Evolutionary conservation across 1,140 invertebrate genomes (phyloP).

Genomic region (Sesamia nonagrioides): DNA sequence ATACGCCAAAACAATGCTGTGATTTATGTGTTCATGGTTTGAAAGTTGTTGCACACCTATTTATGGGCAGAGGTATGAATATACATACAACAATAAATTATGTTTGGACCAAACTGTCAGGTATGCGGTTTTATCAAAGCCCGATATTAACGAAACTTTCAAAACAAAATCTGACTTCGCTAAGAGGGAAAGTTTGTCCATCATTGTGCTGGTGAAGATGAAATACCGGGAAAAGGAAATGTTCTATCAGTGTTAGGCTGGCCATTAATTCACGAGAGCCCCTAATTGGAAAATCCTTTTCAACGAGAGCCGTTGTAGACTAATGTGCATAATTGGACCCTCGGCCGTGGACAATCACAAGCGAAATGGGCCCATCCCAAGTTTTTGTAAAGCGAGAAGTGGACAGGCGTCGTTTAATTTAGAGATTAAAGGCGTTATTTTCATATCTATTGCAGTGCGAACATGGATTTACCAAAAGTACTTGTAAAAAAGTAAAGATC

Average conservation of each 20-base stretch:
- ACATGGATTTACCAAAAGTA: background rate
- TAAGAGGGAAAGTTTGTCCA: background rate
- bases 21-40: conserved; percentile 62
- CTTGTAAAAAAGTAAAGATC: background rate
- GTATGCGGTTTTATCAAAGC: conserved; percentile 21
- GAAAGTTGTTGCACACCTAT: conserved; percentile 37
- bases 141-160: conserved; percentile 35
- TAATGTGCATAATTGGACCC: conserved; percentile 69
- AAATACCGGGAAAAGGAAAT: conserved; percentile 57
- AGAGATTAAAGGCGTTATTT: conserved; percentile 47
- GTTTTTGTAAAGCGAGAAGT: conserved; percentile 46
- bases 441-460: background rate
- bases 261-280: conserved; percentile 68
- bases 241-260: conserved; percentile 58
- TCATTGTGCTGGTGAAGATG: conserved; percentile 31
- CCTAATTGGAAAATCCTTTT: conserved; percentile 71
- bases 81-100: conserved; percentile 36
- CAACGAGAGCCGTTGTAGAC: conserved; percentile 61
- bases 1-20: conserved; percentile 64
- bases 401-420: conserved; percentile 31
- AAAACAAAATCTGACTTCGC: background rate
- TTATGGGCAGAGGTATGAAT: conserved; percentile 13
- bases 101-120: conserved; percentile 29
- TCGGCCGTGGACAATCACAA: conserved; percentile 59
- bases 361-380: conserved; percentile 58